These are phyloP conservation scores for Metallyticus violacea DNA, from an alignment of 2,888 invertebrate genomes.

Conservation along the genomic window DNA sequence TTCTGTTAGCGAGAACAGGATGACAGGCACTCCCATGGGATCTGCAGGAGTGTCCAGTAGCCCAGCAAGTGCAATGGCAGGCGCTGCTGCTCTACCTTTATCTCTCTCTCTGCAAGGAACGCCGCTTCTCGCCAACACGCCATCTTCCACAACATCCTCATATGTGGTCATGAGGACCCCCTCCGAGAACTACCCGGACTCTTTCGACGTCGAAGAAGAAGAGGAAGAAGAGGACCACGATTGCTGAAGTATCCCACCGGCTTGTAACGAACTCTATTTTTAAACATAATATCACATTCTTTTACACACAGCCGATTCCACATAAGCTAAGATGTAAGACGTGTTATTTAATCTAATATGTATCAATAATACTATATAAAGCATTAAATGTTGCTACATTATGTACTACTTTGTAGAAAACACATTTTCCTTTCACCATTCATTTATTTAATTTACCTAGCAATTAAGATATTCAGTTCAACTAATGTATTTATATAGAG, in stretches of 20 bases:
- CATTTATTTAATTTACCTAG: no score
- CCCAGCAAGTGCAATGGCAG: slow-evolving; percentile 36
- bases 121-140: slow-evolving; percentile 14
- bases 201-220: slow-evolving; percentile 42
- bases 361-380: neutral
- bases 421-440: no score
- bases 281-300: neutral
- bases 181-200: slow-evolving; percentile 25
- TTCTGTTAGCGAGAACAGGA: slow-evolving; percentile 57
- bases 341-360: neutral
- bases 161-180: slow-evolving; percentile 46
- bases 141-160: slow-evolving; percentile 7
- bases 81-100: slow-evolving; percentile 37
- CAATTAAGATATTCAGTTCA: no score
- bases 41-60: slow-evolving; percentile 49
- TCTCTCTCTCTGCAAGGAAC: slow-evolving; percentile 31
- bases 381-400: neutral
- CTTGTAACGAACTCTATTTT: slow-evolving; percentile 33
- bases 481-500: no score
- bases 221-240: slow-evolving; percentile 33
- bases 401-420: neutral
- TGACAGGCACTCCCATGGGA: slow-evolving; percentile 13
- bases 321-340: neutral
- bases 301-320: neutral
- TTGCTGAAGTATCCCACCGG: slow-evolving; percentile 46